A percentile compares a stretch with the other conserved stretches of the same genome.
phyloP scores from a whole-genome alignment of 2,888 invertebrate genomes.

The Eremobia ochroleuca region DNA sequence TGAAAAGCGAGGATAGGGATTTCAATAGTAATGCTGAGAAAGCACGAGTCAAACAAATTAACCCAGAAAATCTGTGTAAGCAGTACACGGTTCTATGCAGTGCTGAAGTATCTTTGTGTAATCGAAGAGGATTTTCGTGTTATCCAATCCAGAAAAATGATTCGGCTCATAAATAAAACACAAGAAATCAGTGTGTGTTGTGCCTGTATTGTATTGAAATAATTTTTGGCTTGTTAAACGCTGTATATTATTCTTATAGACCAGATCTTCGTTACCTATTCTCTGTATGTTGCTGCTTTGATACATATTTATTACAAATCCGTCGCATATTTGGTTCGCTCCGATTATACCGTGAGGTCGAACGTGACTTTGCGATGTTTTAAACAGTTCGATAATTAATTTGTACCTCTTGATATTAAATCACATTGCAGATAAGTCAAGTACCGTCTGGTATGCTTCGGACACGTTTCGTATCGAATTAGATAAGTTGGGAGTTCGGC shows the following conservation, averaged over 20 bases:
- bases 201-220: neutral
- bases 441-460: slow-evolving; percentile 15
- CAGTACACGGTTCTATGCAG: neutral
- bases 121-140: neutral
- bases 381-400: slow-evolving; percentile 26
- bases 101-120: neutral
- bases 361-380: slow-evolving; percentile 57
- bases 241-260: neutral
- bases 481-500: slow-evolving; percentile 19
- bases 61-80: neutral
- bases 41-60: neutral
- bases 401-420: slow-evolving; percentile 33
- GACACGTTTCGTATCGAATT: slow-evolving; percentile 36
- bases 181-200: neutral
- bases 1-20: neutral
- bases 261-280: neutral
- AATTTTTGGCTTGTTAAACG: neutral
- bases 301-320: slow-evolving; percentile 45
- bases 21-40: slow-evolving; percentile 22
- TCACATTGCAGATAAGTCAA: slow-evolving; percentile 44
- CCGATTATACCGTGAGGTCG: slow-evolving; percentile 38
- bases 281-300: neutral
- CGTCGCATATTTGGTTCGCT: slow-evolving; percentile 55
- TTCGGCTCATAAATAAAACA: neutral
- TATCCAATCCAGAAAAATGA: neutral